phyloP scores from a whole-genome alignment of 2,113 vertebrate genomes.

The Numida meleagris region DNA sequence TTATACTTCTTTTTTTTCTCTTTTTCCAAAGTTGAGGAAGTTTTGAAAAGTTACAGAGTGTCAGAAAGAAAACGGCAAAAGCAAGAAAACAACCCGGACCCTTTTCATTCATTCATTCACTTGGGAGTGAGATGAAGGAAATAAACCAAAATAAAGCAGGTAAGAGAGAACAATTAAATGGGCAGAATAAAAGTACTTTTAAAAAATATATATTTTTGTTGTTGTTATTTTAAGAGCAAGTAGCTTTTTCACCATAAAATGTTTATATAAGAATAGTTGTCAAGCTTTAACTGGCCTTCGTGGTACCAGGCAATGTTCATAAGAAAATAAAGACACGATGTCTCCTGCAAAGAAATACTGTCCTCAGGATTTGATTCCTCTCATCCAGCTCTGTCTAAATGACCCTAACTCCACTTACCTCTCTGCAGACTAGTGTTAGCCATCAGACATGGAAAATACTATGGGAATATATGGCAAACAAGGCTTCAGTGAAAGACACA shows the following conservation, averaged over 20 bases:
- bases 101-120: rapidly evolving
- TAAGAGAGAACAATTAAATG: background rate
- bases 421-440: background rate
- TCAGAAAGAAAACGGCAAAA: background rate
- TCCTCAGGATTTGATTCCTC: background rate
- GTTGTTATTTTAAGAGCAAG: background rate
- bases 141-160: background rate
- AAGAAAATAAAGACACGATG: background rate
- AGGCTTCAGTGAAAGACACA: background rate
- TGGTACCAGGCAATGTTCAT: background rate
- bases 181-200: no score
- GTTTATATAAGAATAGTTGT: background rate
- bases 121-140: background rate
- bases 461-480: background rate
- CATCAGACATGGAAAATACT: background rate
- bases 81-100: background rate
- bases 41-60: background rate
- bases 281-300: background rate
- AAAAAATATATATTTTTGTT: no score
- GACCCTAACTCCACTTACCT: background rate
- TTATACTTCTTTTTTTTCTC: background rate
- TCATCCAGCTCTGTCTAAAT: background rate
- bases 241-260: background rate
- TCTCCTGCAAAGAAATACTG: background rate
- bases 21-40: background rate